A percentile compares a stretch with the other conserved stretches of the same genome.
Evolutionary conservation across 2,797 vertebrate species (phyloP).

Genomic region (Chaunax sp.): DNA sequence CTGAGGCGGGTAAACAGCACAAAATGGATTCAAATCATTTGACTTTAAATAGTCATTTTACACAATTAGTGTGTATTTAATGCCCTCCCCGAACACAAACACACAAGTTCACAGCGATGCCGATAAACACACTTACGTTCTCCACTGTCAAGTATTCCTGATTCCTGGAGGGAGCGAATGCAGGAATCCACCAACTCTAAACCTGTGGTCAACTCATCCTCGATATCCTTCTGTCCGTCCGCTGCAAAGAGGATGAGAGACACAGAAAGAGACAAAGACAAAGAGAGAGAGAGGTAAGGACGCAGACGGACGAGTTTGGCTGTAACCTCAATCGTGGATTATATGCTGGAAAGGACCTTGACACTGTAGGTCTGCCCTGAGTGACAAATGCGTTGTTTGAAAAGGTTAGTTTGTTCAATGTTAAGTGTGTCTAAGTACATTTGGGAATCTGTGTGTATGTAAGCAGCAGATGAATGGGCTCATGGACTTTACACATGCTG

Average conservation of each 20-base stretch:
- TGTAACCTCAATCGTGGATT: conserved; percentile 22
- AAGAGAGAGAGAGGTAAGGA: neutral
- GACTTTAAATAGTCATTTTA: neutral
- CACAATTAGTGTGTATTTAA: neutral
- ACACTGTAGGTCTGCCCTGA: neutral
- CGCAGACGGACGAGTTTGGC: conserved; percentile 16
- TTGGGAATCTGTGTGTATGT: neutral
- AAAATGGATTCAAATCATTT: neutral
- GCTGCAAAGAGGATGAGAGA: conserved; percentile 60
- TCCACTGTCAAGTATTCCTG: conserved; percentile 93
- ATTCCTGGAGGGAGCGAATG: conserved; percentile 97
- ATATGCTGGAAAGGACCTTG: neutral
- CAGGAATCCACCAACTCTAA: conserved; percentile 98
- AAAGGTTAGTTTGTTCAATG: neutral
- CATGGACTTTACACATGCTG: no score
- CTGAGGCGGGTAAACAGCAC: neutral
- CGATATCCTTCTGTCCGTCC: conserved; percentile 97
- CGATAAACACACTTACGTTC: conserved; percentile 86
- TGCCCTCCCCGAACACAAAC: neutral
- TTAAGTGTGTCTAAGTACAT: conserved; percentile 4
- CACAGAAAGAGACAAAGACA: neutral
- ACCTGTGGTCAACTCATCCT: conserved; percentile 97
- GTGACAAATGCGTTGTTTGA: conserved; percentile 14
- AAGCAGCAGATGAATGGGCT: neutral
- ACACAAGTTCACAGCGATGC: neutral